These are phyloP conservation scores for Drosophila buzzatii DNA, from an alignment of 2,888 invertebrate species.

Conservation along the genomic window DNA sequence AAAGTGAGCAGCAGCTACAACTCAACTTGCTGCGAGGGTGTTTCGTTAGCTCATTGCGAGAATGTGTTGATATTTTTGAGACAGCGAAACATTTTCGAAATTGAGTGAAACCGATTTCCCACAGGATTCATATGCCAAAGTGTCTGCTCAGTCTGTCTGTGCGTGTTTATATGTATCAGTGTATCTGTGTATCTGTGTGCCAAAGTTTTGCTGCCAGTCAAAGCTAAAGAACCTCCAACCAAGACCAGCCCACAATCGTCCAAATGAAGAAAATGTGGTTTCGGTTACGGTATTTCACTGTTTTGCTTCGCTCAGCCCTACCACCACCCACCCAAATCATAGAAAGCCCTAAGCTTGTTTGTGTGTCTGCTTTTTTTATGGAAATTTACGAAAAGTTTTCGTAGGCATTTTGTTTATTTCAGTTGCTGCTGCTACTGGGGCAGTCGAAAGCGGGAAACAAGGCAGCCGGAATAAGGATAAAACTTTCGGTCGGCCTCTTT, in stretches of 20 bases:
- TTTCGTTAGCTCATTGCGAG: constrained; percentile 23
- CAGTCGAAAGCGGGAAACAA: constrained; percentile 18
- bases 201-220: constrained; percentile 59
- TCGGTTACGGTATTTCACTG: constrained; percentile 82
- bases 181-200: constrained; percentile 16
- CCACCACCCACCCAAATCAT: constrained; percentile 21
- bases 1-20: constrained; percentile 5
- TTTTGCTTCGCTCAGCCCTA: constrained; percentile 45
- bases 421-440: constrained; percentile 24
- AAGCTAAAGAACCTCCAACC: constrained; percentile 39
- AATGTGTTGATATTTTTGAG: constrained; percentile 63
- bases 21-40: constrained; percentile 31
- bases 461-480: constrained; percentile 44
- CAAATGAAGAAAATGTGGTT: constrained; percentile 82
- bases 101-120: constrained; percentile 81
- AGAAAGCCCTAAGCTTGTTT: constrained; percentile 58
- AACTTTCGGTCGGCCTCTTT: constrained; percentile 58
- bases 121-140: constrained; percentile 56
- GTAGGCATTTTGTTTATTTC: constrained; percentile 77
- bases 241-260: constrained; percentile 66
- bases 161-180: constrained; percentile 5
- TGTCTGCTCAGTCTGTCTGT: constrained; percentile 1
- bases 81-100: constrained; percentile 71
- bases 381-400: constrained; percentile 73
- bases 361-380: constrained; percentile 53